phyloP scores from a whole-genome alignment of 1,140 invertebrate genomes.

The Sipha flava region DNA sequence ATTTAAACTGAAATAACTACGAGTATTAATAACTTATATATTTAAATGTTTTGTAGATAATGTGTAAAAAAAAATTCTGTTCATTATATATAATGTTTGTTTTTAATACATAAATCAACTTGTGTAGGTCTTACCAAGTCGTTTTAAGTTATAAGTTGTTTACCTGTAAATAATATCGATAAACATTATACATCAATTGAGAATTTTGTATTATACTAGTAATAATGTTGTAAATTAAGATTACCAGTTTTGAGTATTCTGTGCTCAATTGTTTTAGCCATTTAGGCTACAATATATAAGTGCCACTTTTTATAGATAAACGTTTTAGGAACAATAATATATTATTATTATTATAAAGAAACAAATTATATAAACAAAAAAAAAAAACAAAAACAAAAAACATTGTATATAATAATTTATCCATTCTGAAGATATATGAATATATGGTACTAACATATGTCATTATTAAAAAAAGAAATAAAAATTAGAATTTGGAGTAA shows the following conservation, averaged over 20 bases:
- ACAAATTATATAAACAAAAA: background rate
- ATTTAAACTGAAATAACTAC: background rate
- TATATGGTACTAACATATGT: background rate
- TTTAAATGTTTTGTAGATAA: background rate
- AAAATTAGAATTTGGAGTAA: slow-evolving; percentile 9
- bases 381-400: background rate
- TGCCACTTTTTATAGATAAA: slow-evolving; percentile 7
- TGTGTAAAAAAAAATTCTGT: background rate
- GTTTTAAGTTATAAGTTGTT: background rate
- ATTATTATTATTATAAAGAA: background rate
- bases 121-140: background rate
- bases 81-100: background rate
- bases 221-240: slow-evolving; percentile 19
- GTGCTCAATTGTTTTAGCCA: slow-evolving; percentile 21
- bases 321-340: slow-evolving; percentile 3
- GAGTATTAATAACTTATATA: slow-evolving; percentile 2
- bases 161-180: background rate
- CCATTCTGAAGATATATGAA: background rate
- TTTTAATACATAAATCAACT: background rate
- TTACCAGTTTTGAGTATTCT: slow-evolving; percentile 18
- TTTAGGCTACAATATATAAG: slow-evolving; percentile 12
- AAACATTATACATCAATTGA: background rate
- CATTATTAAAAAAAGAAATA: background rate
- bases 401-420: slow-evolving; percentile 10
- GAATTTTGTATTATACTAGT: background rate